phyloP scores from a whole-genome alignment of 2,888 invertebrate species.

The Magallana nippona region DNA sequence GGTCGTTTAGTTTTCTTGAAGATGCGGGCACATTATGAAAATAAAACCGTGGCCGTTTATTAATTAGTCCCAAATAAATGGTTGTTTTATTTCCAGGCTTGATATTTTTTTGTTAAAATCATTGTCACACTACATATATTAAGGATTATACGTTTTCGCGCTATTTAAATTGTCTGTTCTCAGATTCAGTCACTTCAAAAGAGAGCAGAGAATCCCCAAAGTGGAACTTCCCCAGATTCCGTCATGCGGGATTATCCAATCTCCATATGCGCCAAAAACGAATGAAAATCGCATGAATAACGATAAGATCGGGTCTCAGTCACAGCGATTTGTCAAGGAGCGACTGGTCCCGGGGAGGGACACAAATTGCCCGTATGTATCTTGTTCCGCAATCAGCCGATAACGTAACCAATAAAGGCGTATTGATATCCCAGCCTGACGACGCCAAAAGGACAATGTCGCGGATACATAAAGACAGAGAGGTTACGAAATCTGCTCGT shows the following conservation, averaged over 20 bases:
- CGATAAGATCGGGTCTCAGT: background rate
- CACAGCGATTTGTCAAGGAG: background rate
- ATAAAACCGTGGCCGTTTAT: conserved; percentile 24
- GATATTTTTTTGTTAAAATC: conserved; percentile 26
- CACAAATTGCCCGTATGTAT: conserved; percentile 30
- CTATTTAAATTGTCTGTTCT: background rate
- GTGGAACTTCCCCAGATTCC: background rate
- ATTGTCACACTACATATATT: conserved; percentile 32
- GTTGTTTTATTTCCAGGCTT: conserved; percentile 25
- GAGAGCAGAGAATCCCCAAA: conserved; percentile 1
- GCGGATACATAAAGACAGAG: conserved; percentile 9
- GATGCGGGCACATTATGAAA: conserved; percentile 17
- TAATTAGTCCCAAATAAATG: conserved; percentile 28
- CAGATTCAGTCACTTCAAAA: background rate
- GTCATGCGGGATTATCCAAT: conserved; percentile 22
- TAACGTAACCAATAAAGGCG: conserved; percentile 17
- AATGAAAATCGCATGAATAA: conserved; percentile 21
- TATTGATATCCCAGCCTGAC: conserved; percentile 25
- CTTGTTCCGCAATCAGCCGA: conserved; percentile 11
- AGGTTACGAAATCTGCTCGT: conserved; percentile 18
- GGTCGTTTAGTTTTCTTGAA: conserved; percentile 28
- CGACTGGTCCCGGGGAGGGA: background rate
- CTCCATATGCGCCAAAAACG: conserved; percentile 24
- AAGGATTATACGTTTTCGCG: conserved; percentile 1
- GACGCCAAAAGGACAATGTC: conserved; percentile 16